Evolutionary conservation across 2,797 vertebrate genomes (phyloP), one percentile per base, ranked within the genome.

Genomic region (Artibeus jamaicensis): DNA sequence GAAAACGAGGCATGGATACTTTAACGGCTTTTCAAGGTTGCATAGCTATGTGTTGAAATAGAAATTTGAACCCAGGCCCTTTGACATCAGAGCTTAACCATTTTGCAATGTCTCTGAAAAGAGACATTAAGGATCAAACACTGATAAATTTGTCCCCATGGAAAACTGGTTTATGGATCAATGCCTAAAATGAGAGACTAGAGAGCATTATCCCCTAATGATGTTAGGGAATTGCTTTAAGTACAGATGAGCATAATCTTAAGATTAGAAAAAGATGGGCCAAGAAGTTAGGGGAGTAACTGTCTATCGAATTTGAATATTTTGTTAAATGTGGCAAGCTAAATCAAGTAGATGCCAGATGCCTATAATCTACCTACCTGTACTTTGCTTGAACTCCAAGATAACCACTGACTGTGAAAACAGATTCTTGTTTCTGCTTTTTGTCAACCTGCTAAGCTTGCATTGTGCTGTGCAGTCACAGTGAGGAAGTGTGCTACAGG

Each of bases 251-350:
- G 37, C n/a, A 65, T 57, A 79, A 29, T 71, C 18, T 82, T 83
- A 81, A 71, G 37, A 65, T 34, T 29, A 73, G 26, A 53, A 79
- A 79, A 73, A 19, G 65, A 71, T 77, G 42, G 26, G 37, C 26
- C 76, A 87, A 37, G 29, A 93, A 81, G 84, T 82, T 78, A 95
- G 14, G n/a, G 22, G 39, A 42, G 57, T 78, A 89, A 78, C 57
- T 91, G 4, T 70, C 65, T 9, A 88, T 79, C 70, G 94, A 86
- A 88, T 93, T 37, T 94, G 50, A 83, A 71, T 44, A 86, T 71
- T 95, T 62, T 57, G 10, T 81, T 86, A 88, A 84, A 71, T 76
- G 12, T 74, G 92, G 89, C 46, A 91, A 71, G 44, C 22, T 82
- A 82, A 53, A 88, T 2, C 82, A 94, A 91, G 74, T 62, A 78